Conservation (phyloP, 2,113 vertebrate species). For the Rutilus rutilus region DNA sequence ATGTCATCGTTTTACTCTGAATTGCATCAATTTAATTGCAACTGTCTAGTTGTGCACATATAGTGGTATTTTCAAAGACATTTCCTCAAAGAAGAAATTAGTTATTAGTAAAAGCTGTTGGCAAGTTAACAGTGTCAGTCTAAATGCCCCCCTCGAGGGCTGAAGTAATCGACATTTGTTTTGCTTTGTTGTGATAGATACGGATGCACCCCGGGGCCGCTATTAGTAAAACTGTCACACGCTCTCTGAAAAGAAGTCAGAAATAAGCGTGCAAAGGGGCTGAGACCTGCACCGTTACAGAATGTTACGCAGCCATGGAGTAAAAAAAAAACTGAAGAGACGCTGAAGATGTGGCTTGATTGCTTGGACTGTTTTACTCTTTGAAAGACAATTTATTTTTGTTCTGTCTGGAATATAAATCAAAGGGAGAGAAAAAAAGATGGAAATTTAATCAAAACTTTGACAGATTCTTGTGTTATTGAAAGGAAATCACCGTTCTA, state of each 20-base stretch:
- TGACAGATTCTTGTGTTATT: slow-evolving; percentile 43
- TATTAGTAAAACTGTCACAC: slow-evolving; percentile 40
- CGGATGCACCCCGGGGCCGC: slow-evolving; percentile 15
- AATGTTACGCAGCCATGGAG: background rate
- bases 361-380: slow-evolving; percentile 61
- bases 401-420: slow-evolving; percentile 59
- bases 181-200: slow-evolving; percentile 46
- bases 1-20: background rate
- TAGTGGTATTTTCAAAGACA: slow-evolving; percentile 7
- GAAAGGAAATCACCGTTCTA: slow-evolving; percentile 60
- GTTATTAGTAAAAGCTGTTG: slow-evolving; percentile 35
- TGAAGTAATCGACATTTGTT: slow-evolving; percentile 38
- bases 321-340: slow-evolving; percentile 5
- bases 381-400: slow-evolving; percentile 65
- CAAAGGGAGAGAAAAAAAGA: slow-evolving; percentile 29
- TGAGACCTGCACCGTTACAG: slow-evolving; percentile 4
- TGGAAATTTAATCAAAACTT: slow-evolving; percentile 64
- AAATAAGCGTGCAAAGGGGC: background rate
- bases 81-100: slow-evolving; percentile 28
- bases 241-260: slow-evolving; percentile 28
- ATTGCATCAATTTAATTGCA: background rate
- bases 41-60: background rate
- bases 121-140: slow-evolving; percentile 25
- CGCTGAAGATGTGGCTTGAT: slow-evolving; percentile 26
- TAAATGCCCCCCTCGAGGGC: slow-evolving; percentile 23